Conservation (phyloP, 2,797 vertebrate species). For the Chromobotia macracanthus region DNA sequence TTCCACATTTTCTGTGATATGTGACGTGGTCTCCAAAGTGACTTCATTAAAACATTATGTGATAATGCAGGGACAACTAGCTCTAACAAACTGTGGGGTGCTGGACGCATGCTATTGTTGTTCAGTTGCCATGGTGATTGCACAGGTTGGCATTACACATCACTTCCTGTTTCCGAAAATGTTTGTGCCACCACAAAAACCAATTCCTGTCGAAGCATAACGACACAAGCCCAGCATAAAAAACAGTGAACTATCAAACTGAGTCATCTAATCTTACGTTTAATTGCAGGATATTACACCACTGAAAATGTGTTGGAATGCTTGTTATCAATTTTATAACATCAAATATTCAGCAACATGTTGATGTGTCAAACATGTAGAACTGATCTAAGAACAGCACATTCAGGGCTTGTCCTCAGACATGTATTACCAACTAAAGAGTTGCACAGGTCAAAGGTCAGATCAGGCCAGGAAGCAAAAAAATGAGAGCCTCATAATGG, state of each 20-base stretch:
- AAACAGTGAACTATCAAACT: background rate
- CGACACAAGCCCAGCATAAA: background rate
- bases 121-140: slow-evolving; percentile 14
- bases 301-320: background rate
- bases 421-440: background rate
- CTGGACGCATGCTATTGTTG: slow-evolving; percentile 1
- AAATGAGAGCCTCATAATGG: background rate
- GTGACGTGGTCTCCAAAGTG: background rate
- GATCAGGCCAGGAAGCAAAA: background rate
- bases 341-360: background rate
- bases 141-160: slow-evolving; percentile 2
- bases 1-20: background rate
- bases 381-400: slow-evolving; percentile 21
- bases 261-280: too few species aligned
- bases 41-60: background rate
- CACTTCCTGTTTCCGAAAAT: slow-evolving; percentile 30
- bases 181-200: slow-evolving; percentile 16
- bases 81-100: slow-evolving; percentile 2
- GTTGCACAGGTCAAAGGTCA: slow-evolving; percentile 7
- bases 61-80: slow-evolving; percentile 2
- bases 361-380: background rate
- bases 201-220: slow-evolving; percentile 15
- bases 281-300: background rate
- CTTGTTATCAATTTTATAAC: slow-evolving; percentile 2
- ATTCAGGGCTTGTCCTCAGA: background rate